Conservation (phyloP, 2,888 invertebrate genomes). For the Pomacea canaliculata region DNA sequence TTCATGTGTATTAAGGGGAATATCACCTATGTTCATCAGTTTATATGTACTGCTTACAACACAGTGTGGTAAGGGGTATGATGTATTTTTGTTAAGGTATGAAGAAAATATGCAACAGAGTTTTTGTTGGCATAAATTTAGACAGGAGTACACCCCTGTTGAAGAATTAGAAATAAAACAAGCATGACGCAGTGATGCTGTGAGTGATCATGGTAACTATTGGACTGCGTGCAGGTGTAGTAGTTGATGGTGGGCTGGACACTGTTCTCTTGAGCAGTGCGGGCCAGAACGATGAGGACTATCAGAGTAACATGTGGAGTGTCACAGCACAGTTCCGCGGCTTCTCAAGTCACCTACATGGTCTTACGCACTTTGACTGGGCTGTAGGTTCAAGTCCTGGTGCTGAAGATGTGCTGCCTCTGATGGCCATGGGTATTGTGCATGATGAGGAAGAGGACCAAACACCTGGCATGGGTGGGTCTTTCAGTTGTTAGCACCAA, state of each 20-base stretch:
- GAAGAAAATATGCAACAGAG: too few relatives aligned
- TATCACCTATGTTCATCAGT: too few relatives aligned
- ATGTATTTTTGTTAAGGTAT: too few relatives aligned
- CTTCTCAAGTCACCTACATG: constrained; percentile 45
- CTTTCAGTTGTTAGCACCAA: neutral
- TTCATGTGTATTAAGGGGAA: too few relatives aligned
- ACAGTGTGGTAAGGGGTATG: too few relatives aligned
- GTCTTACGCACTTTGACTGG: constrained; percentile 47
- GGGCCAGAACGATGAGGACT: constrained; percentile 40
- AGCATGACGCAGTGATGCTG: too few relatives aligned
- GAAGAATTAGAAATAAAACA: too few relatives aligned
- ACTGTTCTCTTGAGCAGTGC: constrained; percentile 28
- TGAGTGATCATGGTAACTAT: too few relatives aligned
- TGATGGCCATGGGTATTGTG: constrained; percentile 38
- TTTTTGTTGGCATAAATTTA: too few relatives aligned
- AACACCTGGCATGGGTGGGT: constrained; percentile 37
- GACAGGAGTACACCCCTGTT: too few relatives aligned
- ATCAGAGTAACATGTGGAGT: constrained; percentile 37
- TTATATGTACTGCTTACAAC: too few relatives aligned
- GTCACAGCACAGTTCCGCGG: constrained; percentile 46
- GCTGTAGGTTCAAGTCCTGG: constrained; percentile 48
- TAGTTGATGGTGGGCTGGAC: constrained; percentile 37
- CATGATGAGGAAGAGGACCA: constrained; percentile 31
- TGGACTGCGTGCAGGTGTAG: constrained; percentile 29
- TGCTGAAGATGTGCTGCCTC: constrained; percentile 45